Evolutionary conservation across 1,140 invertebrate species (phyloP), one percentile per base, ranked within the genome.

Genomic region (Lerema accius): DNA sequence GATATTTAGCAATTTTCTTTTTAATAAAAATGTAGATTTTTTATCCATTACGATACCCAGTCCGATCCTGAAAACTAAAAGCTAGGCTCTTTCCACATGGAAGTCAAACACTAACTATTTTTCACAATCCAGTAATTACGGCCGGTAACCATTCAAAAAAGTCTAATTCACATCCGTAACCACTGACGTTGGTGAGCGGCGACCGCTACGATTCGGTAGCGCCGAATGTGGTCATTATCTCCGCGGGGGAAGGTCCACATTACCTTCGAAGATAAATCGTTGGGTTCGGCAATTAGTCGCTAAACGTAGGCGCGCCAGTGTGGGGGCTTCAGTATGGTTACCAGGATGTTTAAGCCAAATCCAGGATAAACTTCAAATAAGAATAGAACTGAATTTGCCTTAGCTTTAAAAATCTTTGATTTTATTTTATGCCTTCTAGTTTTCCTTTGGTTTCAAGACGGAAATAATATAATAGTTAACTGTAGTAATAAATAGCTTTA

Each of bases 241-340:
- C 51, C 0, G 13, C 10, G 50, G 9, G 13, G 13, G 51, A 67
- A 42, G 35, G 53, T 59, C 43, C 26, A 61, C 40, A 56, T 42
- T 70, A 26, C 62, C 14, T 53, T 32, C 42, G 11, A 63, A 40
- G 63, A 62, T 64, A 67, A 71, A 67, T 67, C 17, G 51, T 46
- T 67, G 59, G 65, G 67, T 71, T 72, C 69, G 63, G 66, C 70
- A 78, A 78, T 78, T 76, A 77, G 70, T 75, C 64, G 67, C 72
- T 74, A 74, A 73, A 74, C 65, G 71, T 64, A 71, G 65, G 59
- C 64, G 51, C 63, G 65, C 39, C 58, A 62, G 35, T 51, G 65
- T 60, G 71, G 69, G 69, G 50, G 71, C 61, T 46, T 46, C 60
- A 68, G 66, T 40, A 17, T 40, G 58, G 55, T 19, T 6, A 23